Conservation (phyloP, 1,140 invertebrate genomes). For the Drosophila mauritiana region DNA sequence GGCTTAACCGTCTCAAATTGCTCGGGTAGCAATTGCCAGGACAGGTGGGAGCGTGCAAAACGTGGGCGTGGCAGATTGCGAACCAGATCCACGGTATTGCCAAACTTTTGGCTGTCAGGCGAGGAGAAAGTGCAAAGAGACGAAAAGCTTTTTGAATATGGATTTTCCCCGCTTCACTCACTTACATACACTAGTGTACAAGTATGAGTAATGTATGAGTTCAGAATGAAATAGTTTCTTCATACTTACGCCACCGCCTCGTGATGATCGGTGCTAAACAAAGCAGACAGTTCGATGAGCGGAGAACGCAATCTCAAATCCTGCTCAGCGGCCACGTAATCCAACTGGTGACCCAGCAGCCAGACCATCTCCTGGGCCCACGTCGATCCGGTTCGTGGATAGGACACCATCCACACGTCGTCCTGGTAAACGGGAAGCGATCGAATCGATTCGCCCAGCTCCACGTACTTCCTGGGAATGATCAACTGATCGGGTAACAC, state of each 20-base stretch:
- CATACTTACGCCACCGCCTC: conserved; percentile 84
- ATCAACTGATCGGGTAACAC: conserved; percentile 89
- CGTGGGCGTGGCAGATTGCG: conserved; percentile 88
- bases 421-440: conserved; percentile 88
- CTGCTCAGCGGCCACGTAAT: conserved; percentile 90
- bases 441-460: conserved; percentile 89
- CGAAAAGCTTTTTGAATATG: background rate
- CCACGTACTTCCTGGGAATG: conserved; percentile 88
- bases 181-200: too few relatives aligned
- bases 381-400: conserved; percentile 93
- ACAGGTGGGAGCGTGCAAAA: conserved; percentile 93
- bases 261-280: conserved; percentile 86
- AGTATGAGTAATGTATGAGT: background rate
- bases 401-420: conserved; percentile 93
- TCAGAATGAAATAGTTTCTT: background rate
- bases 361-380: conserved; percentile 96
- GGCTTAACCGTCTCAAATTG: conserved; percentile 89
- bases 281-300: conserved; percentile 86
- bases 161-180: too few relatives aligned
- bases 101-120: conserved; percentile 47
- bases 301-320: conserved; percentile 88
- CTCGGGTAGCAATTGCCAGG: conserved; percentile 89
- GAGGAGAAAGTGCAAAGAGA: background rate
- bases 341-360: conserved; percentile 91
- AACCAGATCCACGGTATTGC: conserved; percentile 86